A percentile compares a stretch with the other conserved stretches of the same genome.
Evolutionary conservation across 2,888 invertebrate genomes (phyloP).

Genomic region (Adelognathus sp.): DNA sequence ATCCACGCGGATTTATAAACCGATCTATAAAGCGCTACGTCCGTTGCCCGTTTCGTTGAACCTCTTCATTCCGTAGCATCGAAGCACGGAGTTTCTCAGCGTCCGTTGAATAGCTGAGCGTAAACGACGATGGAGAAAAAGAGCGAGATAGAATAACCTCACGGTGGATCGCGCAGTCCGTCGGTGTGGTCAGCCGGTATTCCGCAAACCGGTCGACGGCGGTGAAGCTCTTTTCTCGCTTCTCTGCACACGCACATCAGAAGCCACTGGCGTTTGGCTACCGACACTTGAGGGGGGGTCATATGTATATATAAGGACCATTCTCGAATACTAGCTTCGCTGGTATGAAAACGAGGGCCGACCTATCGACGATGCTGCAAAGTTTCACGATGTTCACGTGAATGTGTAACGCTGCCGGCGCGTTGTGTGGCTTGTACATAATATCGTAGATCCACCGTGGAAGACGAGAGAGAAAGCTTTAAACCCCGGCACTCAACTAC

Average conservation of each 20-base stretch:
- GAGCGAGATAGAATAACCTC: not conserved
- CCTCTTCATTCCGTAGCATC: slow-evolving; percentile 6
- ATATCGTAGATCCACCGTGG: not conserved
- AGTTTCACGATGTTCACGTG: slow-evolving; percentile 30
- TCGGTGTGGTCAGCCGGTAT: slow-evolving; percentile 35
- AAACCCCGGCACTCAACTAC: not conserved
- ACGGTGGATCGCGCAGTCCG: slow-evolving; percentile 26
- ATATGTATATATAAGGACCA: too few species aligned
- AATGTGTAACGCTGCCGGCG: slow-evolving; percentile 9
- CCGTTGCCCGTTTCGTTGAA: slow-evolving; percentile 30
- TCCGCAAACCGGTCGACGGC: slow-evolving; percentile 32
- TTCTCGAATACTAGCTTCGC: slow-evolving; percentile 4
- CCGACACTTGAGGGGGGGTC: slow-evolving; percentile 32
- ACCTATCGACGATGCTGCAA: slow-evolving; percentile 33
- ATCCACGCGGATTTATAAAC: not conserved
- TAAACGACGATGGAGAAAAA: not conserved
- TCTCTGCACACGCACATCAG: slow-evolving; percentile 25
- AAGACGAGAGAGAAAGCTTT: not conserved
- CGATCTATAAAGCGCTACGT: slow-evolving; percentile 26
- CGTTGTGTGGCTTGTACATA: not conserved
- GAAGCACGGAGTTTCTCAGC: slow-evolving; percentile 1
- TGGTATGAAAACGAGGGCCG: not conserved
- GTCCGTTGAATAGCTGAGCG: not conserved
- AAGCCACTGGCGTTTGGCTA: slow-evolving; percentile 27
- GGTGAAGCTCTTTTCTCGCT: slow-evolving; percentile 13